Evolutionary conservation across 2,113 vertebrate genomes (phyloP).

Genomic region (Anolis sagrei): DNA sequence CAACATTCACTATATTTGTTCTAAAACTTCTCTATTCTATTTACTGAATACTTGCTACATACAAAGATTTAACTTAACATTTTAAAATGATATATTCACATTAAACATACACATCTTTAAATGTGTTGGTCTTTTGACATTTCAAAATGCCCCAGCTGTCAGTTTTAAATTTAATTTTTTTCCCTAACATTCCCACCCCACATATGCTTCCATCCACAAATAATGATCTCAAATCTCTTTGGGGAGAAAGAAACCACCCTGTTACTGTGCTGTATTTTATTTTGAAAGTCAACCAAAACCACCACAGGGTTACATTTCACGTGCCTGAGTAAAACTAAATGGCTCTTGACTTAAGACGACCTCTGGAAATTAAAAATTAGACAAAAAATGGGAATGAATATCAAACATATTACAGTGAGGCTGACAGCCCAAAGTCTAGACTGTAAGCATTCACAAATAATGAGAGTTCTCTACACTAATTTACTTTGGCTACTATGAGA

Average conservation of each 20-base stretch:
- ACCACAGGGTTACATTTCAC: constrained; percentile 64
- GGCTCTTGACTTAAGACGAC: constrained; percentile 60
- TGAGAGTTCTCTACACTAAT: constrained; percentile 55
- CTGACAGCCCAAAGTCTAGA: constrained; percentile 52
- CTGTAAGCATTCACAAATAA: constrained; percentile 26
- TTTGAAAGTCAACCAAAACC: constrained; percentile 71
- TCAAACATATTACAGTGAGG: constrained; percentile 55
- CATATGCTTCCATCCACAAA: constrained; percentile 55
- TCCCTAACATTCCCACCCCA: neutral
- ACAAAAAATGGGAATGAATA: constrained; percentile 63
- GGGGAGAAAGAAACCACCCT: constrained; percentile 15
- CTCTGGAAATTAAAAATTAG: constrained; percentile 63
- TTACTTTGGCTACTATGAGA: constrained; percentile 59
- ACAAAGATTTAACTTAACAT: neutral
- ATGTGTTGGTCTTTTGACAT: constrained; percentile 28
- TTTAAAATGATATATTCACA: constrained; percentile 31
- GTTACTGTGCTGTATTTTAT: constrained; percentile 49
- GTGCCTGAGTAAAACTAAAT: constrained; percentile 53
- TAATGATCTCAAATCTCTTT: neutral
- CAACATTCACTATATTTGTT: neutral
- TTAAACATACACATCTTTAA: neutral
- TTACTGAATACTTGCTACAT: neutral
- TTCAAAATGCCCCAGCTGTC: constrained; percentile 39
- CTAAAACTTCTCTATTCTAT: neutral
- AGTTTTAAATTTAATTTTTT: constrained; percentile 37